Conservation (phyloP, 37 sponge, comb jelly and placozoan species). For the Spongia lamella region DNA sequence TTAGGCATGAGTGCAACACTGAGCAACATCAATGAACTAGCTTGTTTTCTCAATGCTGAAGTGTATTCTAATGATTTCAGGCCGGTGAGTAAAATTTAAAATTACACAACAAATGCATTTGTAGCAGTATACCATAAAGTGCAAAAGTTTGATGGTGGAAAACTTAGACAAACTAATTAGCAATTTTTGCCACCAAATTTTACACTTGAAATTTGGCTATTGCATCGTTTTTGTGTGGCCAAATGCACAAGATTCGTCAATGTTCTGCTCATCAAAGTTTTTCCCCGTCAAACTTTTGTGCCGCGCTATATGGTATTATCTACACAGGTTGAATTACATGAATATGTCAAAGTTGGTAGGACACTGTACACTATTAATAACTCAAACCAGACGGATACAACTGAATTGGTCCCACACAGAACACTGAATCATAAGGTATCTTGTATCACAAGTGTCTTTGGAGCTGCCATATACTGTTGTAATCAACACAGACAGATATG, state of each 20-base stretch:
- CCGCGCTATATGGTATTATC: background rate
- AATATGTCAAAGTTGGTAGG: constrained; percentile 60
- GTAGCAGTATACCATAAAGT: constrained; percentile 8
- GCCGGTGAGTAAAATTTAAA: constrained; percentile 76
- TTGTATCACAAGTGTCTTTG: too few species aligned
- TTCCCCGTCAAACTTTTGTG: background rate
- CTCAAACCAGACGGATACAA: background rate
- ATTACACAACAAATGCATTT: background rate
- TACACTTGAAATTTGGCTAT: background rate
- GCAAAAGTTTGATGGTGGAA: too few species aligned
- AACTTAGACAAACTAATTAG: background rate
- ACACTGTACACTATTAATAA: constrained; percentile 26
- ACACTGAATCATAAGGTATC: background rate
- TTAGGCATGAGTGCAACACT: constrained; percentile 98
- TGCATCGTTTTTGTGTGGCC: too few species aligned
- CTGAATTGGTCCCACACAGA: background rate
- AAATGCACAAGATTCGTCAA: too few species aligned
- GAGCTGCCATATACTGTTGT: too few species aligned
- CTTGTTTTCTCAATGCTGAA: constrained; percentile 73
- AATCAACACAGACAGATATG: background rate
- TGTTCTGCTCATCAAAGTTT: too few species aligned
- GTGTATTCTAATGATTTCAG: constrained; percentile 76
- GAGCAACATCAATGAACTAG: constrained; percentile 75
- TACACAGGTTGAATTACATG: constrained; percentile 56
- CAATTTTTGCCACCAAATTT: background rate